Evolutionary conservation across 2,888 invertebrate genomes (phyloP).

Genomic region (Apodemia mormo): DNA sequence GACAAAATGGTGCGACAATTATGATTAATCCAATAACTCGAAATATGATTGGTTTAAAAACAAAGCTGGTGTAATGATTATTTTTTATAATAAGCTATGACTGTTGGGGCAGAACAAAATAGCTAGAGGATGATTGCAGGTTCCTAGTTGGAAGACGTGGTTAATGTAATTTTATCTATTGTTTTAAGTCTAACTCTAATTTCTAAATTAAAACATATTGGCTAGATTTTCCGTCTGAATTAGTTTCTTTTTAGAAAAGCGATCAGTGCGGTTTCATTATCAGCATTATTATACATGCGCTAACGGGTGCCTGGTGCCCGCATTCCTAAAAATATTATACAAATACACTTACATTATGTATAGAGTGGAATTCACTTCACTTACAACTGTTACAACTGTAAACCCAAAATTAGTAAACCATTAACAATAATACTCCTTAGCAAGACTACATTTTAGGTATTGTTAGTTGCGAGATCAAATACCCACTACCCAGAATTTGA

Average conservation of each 20-base stretch:
- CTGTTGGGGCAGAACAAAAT: conserved; percentile 26
- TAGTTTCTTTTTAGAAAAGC: conserved; percentile 45
- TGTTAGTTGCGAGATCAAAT: too few species aligned
- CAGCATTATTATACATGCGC: conserved; percentile 69
- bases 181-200: conserved; percentile 21
- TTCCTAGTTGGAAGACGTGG: conserved; percentile 46
- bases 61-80: conserved; percentile 20
- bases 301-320: conserved; percentile 75
- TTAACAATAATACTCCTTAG: conserved; percentile 49
- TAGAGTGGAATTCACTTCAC: conserved; percentile 71
- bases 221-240: background rate
- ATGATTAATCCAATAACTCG: conserved; percentile 8
- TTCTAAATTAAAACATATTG: background rate
- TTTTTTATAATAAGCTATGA: conserved; percentile 61
- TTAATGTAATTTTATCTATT: conserved; percentile 26
- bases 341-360: conserved; percentile 68
- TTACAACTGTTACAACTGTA: conserved; percentile 81
- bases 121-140: conserved; percentile 14
- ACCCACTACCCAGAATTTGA: too few species aligned
- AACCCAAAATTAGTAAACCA: conserved; percentile 74
- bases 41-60: conserved; percentile 19
- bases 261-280: conserved; percentile 68
- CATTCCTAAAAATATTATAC: conserved; percentile 69
- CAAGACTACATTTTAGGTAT: background rate
- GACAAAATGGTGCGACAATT: conserved; percentile 19